Evolutionary conservation across 2,888 invertebrate genomes (phyloP).

Genomic region (Morpho helenor): DNA sequence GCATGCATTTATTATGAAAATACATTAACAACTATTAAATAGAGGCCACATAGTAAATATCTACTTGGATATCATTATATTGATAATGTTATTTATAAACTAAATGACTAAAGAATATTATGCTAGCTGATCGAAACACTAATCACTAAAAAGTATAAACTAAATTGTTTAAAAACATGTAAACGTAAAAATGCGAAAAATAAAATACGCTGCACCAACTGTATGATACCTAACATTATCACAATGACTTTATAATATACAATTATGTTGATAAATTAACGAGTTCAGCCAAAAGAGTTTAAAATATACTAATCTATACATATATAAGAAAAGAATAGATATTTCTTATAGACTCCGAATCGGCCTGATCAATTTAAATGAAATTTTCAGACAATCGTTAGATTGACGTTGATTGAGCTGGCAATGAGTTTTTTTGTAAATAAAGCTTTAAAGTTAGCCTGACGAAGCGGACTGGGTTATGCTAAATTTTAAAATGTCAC

Average conservation of each 20-base stretch:
- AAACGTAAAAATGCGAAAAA: conserved; percentile 16
- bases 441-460: too few relatives aligned
- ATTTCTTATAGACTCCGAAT: too few relatives aligned
- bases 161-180: conserved; percentile 11
- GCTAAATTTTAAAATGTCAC: too few relatives aligned
- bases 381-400: too few relatives aligned
- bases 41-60: conserved; percentile 57
- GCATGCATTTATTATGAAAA: conserved; percentile 45
- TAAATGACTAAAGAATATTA: conserved; percentile 18
- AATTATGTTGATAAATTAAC: conserved; percentile 30
- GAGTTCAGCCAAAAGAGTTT: background rate
- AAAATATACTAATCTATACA: background rate
- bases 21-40: conserved; percentile 50
- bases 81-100: conserved; percentile 4
- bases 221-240: conserved; percentile 65
- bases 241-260: conserved; percentile 59
- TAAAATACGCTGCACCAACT: conserved; percentile 51
- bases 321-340: too few relatives aligned
- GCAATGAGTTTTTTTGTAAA: too few relatives aligned
- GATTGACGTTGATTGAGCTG: too few relatives aligned
- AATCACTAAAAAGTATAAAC: conserved; percentile 9
- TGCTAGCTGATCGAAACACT: conserved; percentile 12
- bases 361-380: too few relatives aligned
- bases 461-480: too few relatives aligned
- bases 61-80: conserved; percentile 35